Percentiles rank a stretch among this genome's conserved stretches.
Evolutionary conservation across 2,888 invertebrate species (phyloP).

Genomic region (Acanthosepion pharaonis): DNA sequence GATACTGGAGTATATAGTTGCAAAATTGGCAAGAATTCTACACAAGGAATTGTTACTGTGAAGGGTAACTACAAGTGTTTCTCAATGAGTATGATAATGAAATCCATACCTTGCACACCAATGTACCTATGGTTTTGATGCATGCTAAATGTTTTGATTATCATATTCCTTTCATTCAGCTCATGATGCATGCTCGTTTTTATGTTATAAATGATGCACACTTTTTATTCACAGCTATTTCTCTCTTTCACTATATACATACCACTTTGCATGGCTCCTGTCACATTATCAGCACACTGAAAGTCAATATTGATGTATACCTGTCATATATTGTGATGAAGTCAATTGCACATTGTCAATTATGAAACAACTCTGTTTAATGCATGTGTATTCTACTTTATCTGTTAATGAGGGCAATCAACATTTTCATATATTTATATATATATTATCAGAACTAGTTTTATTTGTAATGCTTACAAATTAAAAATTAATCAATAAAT

Average conservation of each 20-base stretch:
- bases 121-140: neutral
- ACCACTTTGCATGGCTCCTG: neutral
- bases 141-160: conserved; percentile 34
- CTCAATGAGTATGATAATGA: conserved; percentile 10
- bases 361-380: neutral
- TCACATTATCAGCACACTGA: neutral
- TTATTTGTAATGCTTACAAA: neutral
- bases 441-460: neutral
- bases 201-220: neutral
- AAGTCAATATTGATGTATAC: neutral
- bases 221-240: conserved; percentile 18
- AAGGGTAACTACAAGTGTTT: conserved; percentile 49
- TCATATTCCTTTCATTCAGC: neutral
- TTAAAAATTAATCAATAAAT: neutral
- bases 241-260: neutral
- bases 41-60: conserved; percentile 53
- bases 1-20: conserved; percentile 47
- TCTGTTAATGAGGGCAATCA: neutral
- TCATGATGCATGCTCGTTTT: neutral
- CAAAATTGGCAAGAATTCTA: conserved; percentile 42
- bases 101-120: conserved; percentile 37
- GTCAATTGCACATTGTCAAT: neutral
- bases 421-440: neutral
- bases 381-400: neutral
- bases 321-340: neutral